These are phyloP conservation scores for Phocoena phocoena DNA, from an alignment of 2,113 vertebrate species.

Conservation along the genomic window DNA sequence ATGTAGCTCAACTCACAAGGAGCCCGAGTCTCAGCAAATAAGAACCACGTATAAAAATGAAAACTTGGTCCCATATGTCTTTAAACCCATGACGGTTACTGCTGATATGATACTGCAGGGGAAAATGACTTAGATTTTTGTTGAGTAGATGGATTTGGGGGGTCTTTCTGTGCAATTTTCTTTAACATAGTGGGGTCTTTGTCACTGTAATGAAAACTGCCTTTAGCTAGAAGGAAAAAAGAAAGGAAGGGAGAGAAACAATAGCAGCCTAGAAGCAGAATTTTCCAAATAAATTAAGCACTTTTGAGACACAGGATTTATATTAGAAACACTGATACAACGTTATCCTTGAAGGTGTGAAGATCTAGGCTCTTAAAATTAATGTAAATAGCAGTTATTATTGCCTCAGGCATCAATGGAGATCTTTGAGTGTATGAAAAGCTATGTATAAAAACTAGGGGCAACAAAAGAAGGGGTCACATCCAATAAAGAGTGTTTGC, in stretches of 20 bases:
- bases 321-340: constrained; percentile 80
- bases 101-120: constrained; percentile 69
- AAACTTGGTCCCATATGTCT: constrained; percentile 72
- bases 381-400: constrained; percentile 68
- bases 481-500: constrained; percentile 58
- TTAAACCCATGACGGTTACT: constrained; percentile 73
- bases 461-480: constrained; percentile 36
- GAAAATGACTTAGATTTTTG: constrained; percentile 69
- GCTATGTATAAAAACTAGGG: neutral
- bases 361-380: constrained; percentile 63
- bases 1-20: constrained; percentile 32
- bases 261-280: constrained; percentile 55
- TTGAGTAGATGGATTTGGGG: constrained; percentile 69
- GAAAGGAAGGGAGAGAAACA: constrained; percentile 30
- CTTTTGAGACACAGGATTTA: constrained; percentile 60
- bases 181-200: constrained; percentile 68
- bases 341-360: constrained; percentile 69
- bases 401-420: neutral
- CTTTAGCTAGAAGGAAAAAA: constrained; percentile 42
- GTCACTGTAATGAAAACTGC: constrained; percentile 74
- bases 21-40: constrained; percentile 53
- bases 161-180: constrained; percentile 73
- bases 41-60: constrained; percentile 72
- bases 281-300: constrained; percentile 78
- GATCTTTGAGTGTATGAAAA: constrained; percentile 28